These are phyloP conservation scores for Enoplosus armatus DNA, from an alignment of 2,797 vertebrate species.

Conservation along the genomic window DNA sequence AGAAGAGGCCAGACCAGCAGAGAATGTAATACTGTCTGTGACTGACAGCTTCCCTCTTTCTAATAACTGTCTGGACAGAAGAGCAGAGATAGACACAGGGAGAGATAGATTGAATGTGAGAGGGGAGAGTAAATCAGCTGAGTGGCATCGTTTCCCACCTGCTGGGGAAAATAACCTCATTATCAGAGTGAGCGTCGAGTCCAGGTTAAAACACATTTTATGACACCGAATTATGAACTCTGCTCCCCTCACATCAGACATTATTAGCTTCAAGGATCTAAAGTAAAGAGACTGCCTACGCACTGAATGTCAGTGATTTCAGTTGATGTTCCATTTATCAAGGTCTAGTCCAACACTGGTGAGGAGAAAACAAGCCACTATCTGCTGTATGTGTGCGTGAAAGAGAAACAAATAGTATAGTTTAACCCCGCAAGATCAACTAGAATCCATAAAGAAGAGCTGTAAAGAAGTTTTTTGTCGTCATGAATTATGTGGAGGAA, in stretches of 20 bases:
- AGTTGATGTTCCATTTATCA: conserved; percentile 29
- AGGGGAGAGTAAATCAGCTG: conserved; percentile 29
- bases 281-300: background rate
- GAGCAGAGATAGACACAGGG: conserved; percentile 5
- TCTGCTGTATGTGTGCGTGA: conserved; percentile 22
- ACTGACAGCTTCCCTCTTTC: conserved; percentile 46
- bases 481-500: conserved; percentile 59
- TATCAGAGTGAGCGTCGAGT: background rate
- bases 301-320: conserved; percentile 1
- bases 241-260: background rate
- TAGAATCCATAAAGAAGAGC: conserved; percentile 21
- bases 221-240: conserved; percentile 31
- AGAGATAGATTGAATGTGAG: conserved; percentile 39
- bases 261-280: conserved; percentile 21
- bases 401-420: conserved; percentile 1
- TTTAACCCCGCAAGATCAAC: conserved; percentile 19
- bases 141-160: conserved; percentile 40
- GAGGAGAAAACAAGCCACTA: background rate
- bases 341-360: background rate
- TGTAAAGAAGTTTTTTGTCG: conserved; percentile 42
- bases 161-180: conserved; percentile 46
- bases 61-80: conserved; percentile 51
- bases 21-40: conserved; percentile 36
- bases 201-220: conserved; percentile 44
- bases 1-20: conserved; percentile 13